Evolutionary conservation across 2,888 invertebrate genomes (phyloP), one percentile per base, ranked within the genome.

Genomic region (Embidobia sp.): DNA sequence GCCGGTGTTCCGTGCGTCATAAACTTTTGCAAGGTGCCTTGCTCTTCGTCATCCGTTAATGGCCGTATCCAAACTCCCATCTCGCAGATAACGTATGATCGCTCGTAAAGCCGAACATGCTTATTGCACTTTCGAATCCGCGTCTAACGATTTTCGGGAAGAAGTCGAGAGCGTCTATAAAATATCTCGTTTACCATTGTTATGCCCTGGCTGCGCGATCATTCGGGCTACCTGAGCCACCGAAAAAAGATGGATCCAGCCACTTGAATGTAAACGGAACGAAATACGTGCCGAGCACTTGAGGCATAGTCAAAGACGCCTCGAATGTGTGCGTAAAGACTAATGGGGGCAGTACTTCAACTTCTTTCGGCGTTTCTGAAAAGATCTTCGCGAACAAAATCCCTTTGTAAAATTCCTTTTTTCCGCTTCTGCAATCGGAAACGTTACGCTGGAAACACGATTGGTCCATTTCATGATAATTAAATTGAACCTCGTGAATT

Each of bases 301-400:
- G 29, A 51, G 53, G 18, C 55, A 27, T 27, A 63, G 63, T 59
- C 59, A 74, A 74, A 74, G 61, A 44, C 51, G 13, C 11, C 5
- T 35, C 15, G 5, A 18, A 48, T 55, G 61, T 67, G 53, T 66
- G 26, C 40, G 72, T 48, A 49, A 48, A 64, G 57, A 69, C 55
- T 76, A 76, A 76, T 76, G 64, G 76, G 51, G 67, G 49, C 42
- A 75, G 75, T 49, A 42, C 69, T 76, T 64, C 51, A 66, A 13
- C 31, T 42, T 49, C 57, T 44, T 55, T 66, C 59, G 66, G 46
- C 35, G 27, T 57, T 59, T 53, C 49, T 53, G 55, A 69, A 75
- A 61, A 63, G 75, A 49, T 59, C 18, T 27, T 29, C 46, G 37
- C 27, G 66, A 44, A 44, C 55, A 27, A 31, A 53, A 48, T 70